A percentile compares a stretch with the other conserved stretches of the same genome.
Conservation (phyloP, 2,888 invertebrate species). For the Phyto melanocephala region DNA sequence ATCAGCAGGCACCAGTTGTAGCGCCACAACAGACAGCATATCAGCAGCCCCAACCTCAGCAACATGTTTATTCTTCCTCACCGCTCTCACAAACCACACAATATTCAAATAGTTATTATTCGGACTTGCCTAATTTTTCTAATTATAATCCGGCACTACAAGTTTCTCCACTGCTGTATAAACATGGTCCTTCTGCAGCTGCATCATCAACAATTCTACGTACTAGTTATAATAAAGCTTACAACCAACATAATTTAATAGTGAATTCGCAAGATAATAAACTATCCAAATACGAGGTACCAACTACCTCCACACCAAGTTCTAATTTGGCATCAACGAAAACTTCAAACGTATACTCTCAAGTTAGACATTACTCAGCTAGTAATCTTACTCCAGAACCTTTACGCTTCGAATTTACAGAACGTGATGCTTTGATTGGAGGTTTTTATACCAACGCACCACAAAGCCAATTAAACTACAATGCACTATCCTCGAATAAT, state of each 20-base stretch:
- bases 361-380: constrained; percentile 65
- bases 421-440: constrained; percentile 75
- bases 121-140: constrained; percentile 15
- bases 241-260: constrained; percentile 73
- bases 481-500: constrained; percentile 8
- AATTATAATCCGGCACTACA: constrained; percentile 66
- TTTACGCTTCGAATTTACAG: constrained; percentile 76
- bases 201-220: constrained; percentile 69
- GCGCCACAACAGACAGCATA: not conserved
- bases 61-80: not conserved
- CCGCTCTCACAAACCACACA: not conserved
- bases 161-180: constrained; percentile 70
- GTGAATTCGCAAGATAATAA: constrained; percentile 76
- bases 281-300: constrained; percentile 70
- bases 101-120: constrained; percentile 16
- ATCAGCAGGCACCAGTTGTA: constrained; percentile 20
- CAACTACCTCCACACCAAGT: constrained; percentile 53
- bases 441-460: constrained; percentile 72
- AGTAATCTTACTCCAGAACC: constrained; percentile 72
- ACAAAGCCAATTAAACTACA: constrained; percentile 64
- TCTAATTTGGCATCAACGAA: constrained; percentile 40
- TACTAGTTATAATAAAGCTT: constrained; percentile 74
- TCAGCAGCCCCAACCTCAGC: not conserved
- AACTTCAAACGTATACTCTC: constrained; percentile 61
- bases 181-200: constrained; percentile 67